Conservation (phyloP, 2,888 invertebrate species). For the Acronicta psi region DNA sequence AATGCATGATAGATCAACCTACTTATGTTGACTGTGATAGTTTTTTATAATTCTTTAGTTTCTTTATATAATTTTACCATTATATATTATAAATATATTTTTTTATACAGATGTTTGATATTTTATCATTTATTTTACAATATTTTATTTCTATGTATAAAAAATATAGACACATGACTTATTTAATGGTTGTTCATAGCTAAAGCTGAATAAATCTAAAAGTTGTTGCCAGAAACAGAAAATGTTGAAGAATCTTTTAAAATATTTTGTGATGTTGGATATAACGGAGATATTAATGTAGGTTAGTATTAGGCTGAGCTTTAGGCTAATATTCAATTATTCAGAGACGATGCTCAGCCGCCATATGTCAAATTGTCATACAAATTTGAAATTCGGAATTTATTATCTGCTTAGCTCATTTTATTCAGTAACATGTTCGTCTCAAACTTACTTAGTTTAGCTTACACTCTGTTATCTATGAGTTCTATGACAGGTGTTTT, state of each 20-base stretch:
- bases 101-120: neutral
- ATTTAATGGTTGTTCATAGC: too few species aligned
- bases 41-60: constrained; percentile 18
- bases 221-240: too few species aligned
- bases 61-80: neutral
- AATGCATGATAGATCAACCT: neutral
- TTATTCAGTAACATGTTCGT: too few species aligned
- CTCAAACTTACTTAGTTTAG: too few species aligned
- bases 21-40: constrained; percentile 45
- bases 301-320: constrained; percentile 31
- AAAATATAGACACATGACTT: too few species aligned
- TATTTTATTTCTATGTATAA: constrained; percentile 5
- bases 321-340: constrained; percentile 26
- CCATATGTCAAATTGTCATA: too few species aligned
- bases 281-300: constrained; percentile 55
- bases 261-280: constrained; percentile 53
- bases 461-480: too few species aligned
- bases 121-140: constrained; percentile 4
- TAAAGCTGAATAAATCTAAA: too few species aligned
- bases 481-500: too few species aligned
- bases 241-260: constrained; percentile 35
- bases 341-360: too few species aligned
- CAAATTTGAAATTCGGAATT: too few species aligned
- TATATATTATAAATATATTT: constrained; percentile 4
- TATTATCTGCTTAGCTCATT: too few species aligned